These are phyloP conservation scores for Oasisia sp. DNA, from an alignment of 2,888 invertebrate species.

Conservation along the genomic window DNA sequence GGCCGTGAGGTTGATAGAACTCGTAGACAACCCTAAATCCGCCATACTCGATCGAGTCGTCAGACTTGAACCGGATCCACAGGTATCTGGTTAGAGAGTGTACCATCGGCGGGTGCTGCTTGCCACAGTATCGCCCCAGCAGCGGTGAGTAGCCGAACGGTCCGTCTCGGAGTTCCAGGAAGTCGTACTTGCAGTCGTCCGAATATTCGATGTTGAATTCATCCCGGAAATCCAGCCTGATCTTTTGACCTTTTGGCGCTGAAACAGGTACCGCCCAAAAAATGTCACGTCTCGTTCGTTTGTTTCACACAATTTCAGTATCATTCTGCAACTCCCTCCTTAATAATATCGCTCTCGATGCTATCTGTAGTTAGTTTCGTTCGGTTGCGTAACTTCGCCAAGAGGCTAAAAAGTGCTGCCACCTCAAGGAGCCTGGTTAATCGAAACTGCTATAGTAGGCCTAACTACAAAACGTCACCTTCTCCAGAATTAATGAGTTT, in stretches of 20 bases:
- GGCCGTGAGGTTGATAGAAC: constrained; percentile 35
- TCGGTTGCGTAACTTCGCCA: too few species aligned
- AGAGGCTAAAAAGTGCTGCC: too few species aligned
- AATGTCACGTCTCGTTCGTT: not conserved
- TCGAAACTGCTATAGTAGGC: not conserved
- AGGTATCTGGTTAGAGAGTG: constrained; percentile 79
- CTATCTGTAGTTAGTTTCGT: too few species aligned
- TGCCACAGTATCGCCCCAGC: constrained; percentile 76
- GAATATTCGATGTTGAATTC: constrained; percentile 75
- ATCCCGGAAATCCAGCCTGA: constrained; percentile 83
- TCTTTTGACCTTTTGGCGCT: constrained; percentile 67
- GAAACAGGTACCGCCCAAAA: not conserved
- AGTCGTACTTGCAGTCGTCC: constrained; percentile 81
- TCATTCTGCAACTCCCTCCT: too few species aligned
- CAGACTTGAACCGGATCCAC: constrained; percentile 83
- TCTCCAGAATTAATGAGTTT: too few species aligned
- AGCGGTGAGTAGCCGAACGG: constrained; percentile 73
- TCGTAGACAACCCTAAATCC: constrained; percentile 84
- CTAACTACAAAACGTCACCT: too few species aligned
- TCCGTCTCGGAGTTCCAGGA: constrained; percentile 84
- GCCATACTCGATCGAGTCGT: constrained; percentile 81
- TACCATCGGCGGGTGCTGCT: constrained; percentile 78
- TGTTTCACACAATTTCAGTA: too few species aligned
- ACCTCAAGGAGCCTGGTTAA: too few species aligned
- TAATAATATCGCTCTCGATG: too few species aligned